These are phyloP conservation scores for Apamea sordens DNA, from an alignment of 2,888 invertebrate genomes.

Conservation along the genomic window DNA sequence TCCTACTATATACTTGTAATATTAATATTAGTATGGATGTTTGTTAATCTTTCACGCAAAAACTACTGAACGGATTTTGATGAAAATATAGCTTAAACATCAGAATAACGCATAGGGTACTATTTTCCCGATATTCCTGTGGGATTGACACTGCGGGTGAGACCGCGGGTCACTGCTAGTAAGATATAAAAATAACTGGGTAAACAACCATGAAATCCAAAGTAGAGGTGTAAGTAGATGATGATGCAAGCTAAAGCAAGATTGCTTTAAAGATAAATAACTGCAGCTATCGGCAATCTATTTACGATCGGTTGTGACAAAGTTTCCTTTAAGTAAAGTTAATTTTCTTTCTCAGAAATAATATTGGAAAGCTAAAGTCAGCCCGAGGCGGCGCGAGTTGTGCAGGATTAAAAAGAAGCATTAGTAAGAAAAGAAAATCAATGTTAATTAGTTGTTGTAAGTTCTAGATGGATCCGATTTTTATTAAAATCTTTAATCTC, in stretches of 20 bases:
- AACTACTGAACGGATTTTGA: no score
- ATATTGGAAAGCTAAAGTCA: constrained; percentile 2
- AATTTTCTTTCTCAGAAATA: not conserved
- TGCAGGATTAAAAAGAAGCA: constrained; percentile 1
- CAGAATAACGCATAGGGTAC: no score
- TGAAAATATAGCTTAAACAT: no score
- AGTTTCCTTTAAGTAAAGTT: not conserved
- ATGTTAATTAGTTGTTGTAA: constrained; percentile 19
- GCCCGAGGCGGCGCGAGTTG: not conserved
- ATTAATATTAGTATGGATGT: no score
- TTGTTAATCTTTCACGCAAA: no score
- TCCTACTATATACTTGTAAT: no score
- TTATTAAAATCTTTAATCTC: constrained; percentile 5
- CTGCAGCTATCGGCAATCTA: not conserved
- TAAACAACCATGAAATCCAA: not conserved
- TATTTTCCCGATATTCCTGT: no score
- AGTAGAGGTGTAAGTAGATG: not conserved
- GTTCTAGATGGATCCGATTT: not conserved
- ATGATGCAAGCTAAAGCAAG: not conserved
- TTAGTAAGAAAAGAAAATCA: constrained; percentile 13
- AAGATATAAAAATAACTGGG: no score
- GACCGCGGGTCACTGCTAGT: no score
- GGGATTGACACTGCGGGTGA: no score
- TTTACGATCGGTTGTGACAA: not conserved
- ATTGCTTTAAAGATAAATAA: not conserved